A percentile compares a stretch with the other conserved stretches of the same genome.
Conservation (phyloP, 2,113 vertebrate genomes). For the Halichoerus grypus region DNA sequence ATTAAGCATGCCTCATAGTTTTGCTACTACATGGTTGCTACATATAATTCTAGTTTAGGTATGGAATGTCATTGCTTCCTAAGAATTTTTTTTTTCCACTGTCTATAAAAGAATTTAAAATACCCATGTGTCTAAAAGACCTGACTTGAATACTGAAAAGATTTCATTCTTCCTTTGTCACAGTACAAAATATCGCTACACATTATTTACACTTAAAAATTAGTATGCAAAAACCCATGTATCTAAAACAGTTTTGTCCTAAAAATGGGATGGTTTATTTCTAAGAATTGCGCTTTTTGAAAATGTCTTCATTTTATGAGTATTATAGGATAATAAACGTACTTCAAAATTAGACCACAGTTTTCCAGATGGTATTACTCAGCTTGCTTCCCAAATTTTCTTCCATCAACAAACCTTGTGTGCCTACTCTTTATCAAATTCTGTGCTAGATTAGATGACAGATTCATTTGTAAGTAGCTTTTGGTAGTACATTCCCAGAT, state of each 20-base stretch:
- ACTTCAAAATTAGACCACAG: neutral
- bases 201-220: neutral
- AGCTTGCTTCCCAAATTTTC: neutral
- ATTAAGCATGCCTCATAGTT: slow-evolving; percentile 39
- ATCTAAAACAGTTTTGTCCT: neutral
- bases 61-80: neutral
- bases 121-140: neutral
- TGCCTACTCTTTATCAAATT: neutral
- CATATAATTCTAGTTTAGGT: neutral
- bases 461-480: neutral
- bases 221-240: neutral
- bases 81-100: slow-evolving; percentile 23
- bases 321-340: neutral
- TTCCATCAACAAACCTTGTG: neutral
- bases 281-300: neutral
- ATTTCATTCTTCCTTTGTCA: neutral
- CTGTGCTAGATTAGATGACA: neutral
- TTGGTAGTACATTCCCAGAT: neutral
- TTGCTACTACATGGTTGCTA: neutral
- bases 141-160: neutral
- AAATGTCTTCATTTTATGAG: slow-evolving; percentile 20
- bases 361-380: neutral
- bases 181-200: neutral
- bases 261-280: neutral
- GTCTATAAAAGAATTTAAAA: slow-evolving; percentile 5